These are phyloP conservation scores for Neodiprion virginianus DNA, from an alignment of 1,140 invertebrate genomes.

Conservation along the genomic window DNA sequence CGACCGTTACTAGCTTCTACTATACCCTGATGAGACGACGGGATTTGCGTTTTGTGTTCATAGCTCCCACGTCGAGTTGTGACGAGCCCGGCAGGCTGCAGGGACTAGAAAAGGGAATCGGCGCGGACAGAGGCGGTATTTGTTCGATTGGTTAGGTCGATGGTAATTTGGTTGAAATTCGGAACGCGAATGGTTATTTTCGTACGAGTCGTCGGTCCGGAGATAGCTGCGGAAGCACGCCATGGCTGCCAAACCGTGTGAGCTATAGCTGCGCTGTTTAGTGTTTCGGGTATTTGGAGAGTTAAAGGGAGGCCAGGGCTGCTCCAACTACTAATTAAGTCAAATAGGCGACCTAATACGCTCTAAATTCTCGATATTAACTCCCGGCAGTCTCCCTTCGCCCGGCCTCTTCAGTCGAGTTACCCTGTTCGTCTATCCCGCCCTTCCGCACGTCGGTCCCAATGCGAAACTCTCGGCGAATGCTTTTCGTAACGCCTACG, in stretches of 20 bases:
- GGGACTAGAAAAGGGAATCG: too few species aligned
- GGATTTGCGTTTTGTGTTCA: too few species aligned
- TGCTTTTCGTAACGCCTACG: too few species aligned
- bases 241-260: not conserved
- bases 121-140: too few species aligned
- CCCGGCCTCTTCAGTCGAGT: too few species aligned
- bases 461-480: too few species aligned
- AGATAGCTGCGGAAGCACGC: not conserved
- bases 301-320: not conserved
- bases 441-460: not conserved
- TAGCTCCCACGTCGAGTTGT: too few species aligned
- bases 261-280: not conserved
- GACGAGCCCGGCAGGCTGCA: too few species aligned
- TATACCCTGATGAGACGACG: too few species aligned
- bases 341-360: constrained; percentile 8
- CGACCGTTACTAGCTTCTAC: too few species aligned
- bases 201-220: not conserved
- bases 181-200: not conserved
- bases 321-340: constrained; percentile 9
- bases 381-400: not conserved
- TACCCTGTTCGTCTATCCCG: not conserved
- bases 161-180: too few species aligned
- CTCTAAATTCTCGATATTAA: constrained; percentile 17
- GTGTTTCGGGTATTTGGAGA: not conserved
- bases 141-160: too few species aligned